A percentile compares a stretch with the other conserved stretches of the same genome.
phyloP scores from a whole-genome alignment of 1,140 invertebrate species.

The Lepidurus arcticus region DNA sequence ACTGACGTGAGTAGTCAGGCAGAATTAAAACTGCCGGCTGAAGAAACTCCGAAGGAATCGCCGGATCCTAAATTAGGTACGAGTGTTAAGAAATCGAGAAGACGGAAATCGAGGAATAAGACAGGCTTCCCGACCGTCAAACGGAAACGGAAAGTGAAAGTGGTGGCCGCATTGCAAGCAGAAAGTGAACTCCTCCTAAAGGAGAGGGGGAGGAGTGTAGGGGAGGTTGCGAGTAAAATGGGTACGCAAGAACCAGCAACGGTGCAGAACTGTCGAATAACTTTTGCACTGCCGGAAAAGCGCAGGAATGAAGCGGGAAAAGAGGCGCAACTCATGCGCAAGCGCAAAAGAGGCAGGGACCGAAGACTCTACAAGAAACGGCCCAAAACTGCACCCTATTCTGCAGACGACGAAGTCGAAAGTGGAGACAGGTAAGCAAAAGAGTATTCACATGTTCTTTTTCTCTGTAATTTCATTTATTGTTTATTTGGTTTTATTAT shows the following conservation, averaged over 20 bases:
- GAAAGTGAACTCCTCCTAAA: slow-evolving; percentile 28
- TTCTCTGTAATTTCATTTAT: too few species aligned
- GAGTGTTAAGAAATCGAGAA: slow-evolving; percentile 26
- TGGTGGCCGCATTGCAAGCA: neutral
- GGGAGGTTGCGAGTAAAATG: neutral
- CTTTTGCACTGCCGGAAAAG: neutral
- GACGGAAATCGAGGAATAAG: slow-evolving; percentile 68
- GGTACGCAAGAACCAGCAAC: slow-evolving; percentile 22
- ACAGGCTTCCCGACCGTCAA: slow-evolving; percentile 79
- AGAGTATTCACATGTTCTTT: neutral
- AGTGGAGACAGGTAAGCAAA: neutral
- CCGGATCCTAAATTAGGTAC: neutral
- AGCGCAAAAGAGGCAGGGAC: neutral
- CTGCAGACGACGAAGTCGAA: neutral
- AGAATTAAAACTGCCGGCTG: neutral
- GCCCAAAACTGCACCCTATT: neutral
- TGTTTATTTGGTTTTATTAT: too few species aligned
- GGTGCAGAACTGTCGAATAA: neutral
- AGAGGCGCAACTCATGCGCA: slow-evolving; percentile 16
- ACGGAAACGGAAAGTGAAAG: slow-evolving; percentile 63
- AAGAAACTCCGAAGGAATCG: neutral
- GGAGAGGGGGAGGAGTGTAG: slow-evolving; percentile 33
- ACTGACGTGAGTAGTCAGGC: neutral
- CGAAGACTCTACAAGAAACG: slow-evolving; percentile 8
- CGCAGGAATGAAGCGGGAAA: neutral